A percentile compares a stretch with the other conserved stretches of the same genome.
These are phyloP conservation scores for Drosophila grimshawi DNA, from an alignment of 1,140 invertebrate genomes.

Conservation along the genomic window DNA sequence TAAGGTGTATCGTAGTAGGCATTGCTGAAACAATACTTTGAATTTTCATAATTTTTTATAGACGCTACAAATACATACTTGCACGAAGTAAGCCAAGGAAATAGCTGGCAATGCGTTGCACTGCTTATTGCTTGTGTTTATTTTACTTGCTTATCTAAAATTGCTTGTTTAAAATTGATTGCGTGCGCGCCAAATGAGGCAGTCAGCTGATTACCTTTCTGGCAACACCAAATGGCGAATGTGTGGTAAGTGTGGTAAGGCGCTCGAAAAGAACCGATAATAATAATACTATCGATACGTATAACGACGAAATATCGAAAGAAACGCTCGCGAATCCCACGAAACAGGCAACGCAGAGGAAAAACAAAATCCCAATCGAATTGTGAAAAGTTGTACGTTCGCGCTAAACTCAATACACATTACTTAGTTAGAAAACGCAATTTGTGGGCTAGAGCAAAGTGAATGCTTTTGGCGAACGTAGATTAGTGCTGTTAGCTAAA, in stretches of 20 bases:
- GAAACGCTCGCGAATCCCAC: constrained; percentile 25
- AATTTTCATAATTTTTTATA: constrained; percentile 23
- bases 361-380: constrained; percentile 52
- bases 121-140: background rate
- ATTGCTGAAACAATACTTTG: background rate
- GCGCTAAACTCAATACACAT: constrained; percentile 27
- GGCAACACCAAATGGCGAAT: constrained; percentile 12
- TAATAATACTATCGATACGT: background rate
- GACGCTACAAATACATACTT: constrained; percentile 10
- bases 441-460: constrained; percentile 8
- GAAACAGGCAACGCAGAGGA: constrained; percentile 57
- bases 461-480: constrained; percentile 15
- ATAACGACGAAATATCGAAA: constrained; percentile 15
- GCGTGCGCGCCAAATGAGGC: constrained; percentile 29
- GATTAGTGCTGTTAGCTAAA: constrained; percentile 17
- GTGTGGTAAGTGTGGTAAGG: constrained; percentile 20
- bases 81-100: constrained; percentile 1
- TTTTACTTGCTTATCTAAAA: background rate
- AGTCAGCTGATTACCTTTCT: constrained; percentile 17
- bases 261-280: constrained; percentile 9
- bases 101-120: background rate
- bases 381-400: constrained; percentile 73
- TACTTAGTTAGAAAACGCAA: constrained; percentile 15
- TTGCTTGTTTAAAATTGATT: constrained; percentile 10
- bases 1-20: constrained; percentile 25